These are phyloP conservation scores for Amblyjoppa proteus DNA, from an alignment of 2,888 invertebrate genomes.

Conservation along the genomic window DNA sequence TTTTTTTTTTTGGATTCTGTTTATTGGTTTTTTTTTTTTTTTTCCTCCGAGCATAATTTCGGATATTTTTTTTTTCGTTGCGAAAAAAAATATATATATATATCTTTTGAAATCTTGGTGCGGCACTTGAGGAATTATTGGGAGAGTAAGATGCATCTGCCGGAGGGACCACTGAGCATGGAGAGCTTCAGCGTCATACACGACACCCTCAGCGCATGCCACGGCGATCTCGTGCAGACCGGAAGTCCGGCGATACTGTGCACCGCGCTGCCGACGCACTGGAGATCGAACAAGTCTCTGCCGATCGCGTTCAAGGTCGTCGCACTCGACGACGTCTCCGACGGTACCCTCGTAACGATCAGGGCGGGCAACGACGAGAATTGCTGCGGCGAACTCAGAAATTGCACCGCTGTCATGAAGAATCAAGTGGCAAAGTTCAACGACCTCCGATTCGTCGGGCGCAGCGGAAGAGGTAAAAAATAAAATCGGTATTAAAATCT, in stretches of 20 bases:
- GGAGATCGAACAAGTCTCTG: conserved; percentile 98
- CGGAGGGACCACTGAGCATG: conserved; percentile 89
- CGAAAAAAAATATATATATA: background rate
- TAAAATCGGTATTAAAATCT: background rate
- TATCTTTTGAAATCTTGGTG: background rate
- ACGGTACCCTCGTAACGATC: conserved; percentile 97
- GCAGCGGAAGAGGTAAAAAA: conserved; percentile 95
- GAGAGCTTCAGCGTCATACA: conserved; percentile 92
- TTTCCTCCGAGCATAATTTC: background rate
- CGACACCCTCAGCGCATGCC: conserved; percentile 94
- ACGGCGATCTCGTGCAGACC: conserved; percentile 97
- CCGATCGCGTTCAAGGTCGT: conserved; percentile 98
- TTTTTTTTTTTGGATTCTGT: conserved; percentile 3
- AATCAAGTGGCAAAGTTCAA: conserved; percentile 99
- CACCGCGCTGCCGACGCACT: conserved; percentile 96
- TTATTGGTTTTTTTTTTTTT: background rate
- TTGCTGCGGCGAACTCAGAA: conserved; percentile 97
- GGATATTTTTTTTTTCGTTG: background rate
- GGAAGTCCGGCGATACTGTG: conserved; percentile 98
- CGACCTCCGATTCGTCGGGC: conserved; percentile 98
- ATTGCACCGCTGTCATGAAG: conserved; percentile 97
- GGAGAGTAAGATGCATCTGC: conserved; percentile 88
- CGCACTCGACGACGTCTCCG: conserved; percentile 95
- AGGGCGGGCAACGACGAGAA: conserved; percentile 99
- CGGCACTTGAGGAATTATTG: background rate